These are phyloP conservation scores for Willisornis vidua DNA, from an alignment of 2,113 vertebrate genomes.

Conservation along the genomic window DNA sequence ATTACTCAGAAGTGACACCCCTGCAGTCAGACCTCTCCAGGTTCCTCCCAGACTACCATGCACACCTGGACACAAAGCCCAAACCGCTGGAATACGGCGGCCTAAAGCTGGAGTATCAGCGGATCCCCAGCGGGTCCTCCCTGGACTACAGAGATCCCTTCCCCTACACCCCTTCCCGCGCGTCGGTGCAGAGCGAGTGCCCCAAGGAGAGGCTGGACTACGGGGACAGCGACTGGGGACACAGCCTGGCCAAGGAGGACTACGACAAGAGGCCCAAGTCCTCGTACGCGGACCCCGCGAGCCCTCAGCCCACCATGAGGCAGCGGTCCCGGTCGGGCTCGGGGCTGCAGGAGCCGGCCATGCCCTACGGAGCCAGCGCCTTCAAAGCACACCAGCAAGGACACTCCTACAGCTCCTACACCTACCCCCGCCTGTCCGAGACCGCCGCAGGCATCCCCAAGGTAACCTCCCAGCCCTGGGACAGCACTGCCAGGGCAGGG, in stretches of 20 bases:
- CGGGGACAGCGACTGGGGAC: constrained; percentile 86
- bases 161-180: constrained; percentile 83
- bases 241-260: constrained; percentile 83
- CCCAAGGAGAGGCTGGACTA: constrained; percentile 87
- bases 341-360: constrained; percentile 91
- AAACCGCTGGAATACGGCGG: constrained; percentile 77
- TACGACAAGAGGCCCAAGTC: constrained; percentile 94
- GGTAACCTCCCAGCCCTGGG: constrained; percentile 72
- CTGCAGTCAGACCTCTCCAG: constrained; percentile 85
- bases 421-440: constrained; percentile 95
- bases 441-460: constrained; percentile 85
- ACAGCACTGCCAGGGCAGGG: not conserved
- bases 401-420: constrained; percentile 94
- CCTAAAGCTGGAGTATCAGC: constrained; percentile 78
- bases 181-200: constrained; percentile 84
- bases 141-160: constrained; percentile 90
- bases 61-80: constrained; percentile 87
- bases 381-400: constrained; percentile 91
- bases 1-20: constrained; percentile 88
- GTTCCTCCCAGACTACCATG: constrained; percentile 86
- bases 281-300: constrained; percentile 88
- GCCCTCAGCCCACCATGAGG: constrained; percentile 91
- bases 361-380: constrained; percentile 85
- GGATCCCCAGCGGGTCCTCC: constrained; percentile 77
- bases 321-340: constrained; percentile 95